phyloP scores from a whole-genome alignment of 2,797 vertebrate species.

The Thamnophis elegans region DNA sequence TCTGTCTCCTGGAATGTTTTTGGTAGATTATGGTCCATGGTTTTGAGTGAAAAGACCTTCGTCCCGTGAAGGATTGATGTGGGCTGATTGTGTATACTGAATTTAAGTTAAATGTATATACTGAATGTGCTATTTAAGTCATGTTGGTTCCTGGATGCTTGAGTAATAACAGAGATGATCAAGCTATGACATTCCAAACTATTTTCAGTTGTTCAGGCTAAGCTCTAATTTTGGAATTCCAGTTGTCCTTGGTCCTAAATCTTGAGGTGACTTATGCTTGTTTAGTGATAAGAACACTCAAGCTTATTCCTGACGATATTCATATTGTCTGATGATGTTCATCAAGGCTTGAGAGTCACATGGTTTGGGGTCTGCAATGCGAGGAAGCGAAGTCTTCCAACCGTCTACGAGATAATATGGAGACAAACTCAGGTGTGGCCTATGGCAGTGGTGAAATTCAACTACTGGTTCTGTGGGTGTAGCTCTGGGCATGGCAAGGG shows the following conservation, averaged over 20 bases:
- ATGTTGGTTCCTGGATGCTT: not conserved
- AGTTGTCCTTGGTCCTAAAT: not conserved
- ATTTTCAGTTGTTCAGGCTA: not conserved
- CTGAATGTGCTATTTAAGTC: not conserved
- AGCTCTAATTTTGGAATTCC: not conserved
- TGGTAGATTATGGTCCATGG: not conserved
- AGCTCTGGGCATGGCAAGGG: no score
- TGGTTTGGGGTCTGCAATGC: constrained; percentile 19
- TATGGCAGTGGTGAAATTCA: no score
- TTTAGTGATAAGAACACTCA: not conserved
- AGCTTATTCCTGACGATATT: not conserved
- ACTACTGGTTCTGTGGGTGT: no score
- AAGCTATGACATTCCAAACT: not conserved
- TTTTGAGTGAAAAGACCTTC: not conserved
- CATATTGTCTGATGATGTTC: constrained; percentile 22
- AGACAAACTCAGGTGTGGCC: not conserved
- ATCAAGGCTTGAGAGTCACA: not conserved
- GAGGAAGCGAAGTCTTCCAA: not conserved
- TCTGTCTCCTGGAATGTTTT: not conserved
- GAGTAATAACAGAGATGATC: not conserved
- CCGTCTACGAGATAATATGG: not conserved
- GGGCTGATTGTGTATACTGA: not conserved
- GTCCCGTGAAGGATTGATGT: not conserved
- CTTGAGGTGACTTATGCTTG: constrained; percentile 7
- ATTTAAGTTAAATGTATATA: not conserved